Percentiles rank a stretch among this genome's conserved stretches.
Conservation (phyloP, 2,797 vertebrate species). For the Gephyroberyx darwinii region DNA sequence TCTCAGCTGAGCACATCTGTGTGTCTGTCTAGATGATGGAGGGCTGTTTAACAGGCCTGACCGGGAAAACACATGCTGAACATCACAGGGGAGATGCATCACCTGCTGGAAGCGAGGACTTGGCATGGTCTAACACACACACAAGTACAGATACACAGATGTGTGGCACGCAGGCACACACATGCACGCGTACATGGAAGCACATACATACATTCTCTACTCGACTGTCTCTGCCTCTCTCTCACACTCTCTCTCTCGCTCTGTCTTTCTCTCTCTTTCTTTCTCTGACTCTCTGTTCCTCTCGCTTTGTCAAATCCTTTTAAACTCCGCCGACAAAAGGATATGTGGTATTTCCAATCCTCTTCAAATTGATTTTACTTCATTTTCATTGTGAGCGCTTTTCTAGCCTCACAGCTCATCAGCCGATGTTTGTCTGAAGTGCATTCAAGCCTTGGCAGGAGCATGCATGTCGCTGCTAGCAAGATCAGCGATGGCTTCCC, state of each 20-base stretch:
- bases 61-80: slow-evolving; percentile 78
- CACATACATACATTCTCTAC: neutral
- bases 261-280: neutral
- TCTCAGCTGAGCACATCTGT: slow-evolving; percentile 74
- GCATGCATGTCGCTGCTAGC: neutral
- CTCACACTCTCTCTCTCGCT: neutral
- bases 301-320: neutral
- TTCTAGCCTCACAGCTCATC: neutral
- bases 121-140: slow-evolving; percentile 46
- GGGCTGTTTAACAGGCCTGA: slow-evolving; percentile 72
- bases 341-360: neutral
- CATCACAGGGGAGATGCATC: slow-evolving; percentile 74
- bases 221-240: neutral
- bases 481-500: slow-evolving; percentile 29
- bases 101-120: slow-evolving; percentile 71
- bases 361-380: neutral
- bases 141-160: slow-evolving; percentile 49
- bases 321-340: neutral
- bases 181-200: neutral
- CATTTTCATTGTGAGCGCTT: neutral
- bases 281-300: neutral
- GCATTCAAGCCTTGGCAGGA: neutral
- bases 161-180: slow-evolving; percentile 7
- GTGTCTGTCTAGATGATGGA: slow-evolving; percentile 70
- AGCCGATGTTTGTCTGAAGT: neutral